Percentiles rank a stretch among this genome's conserved stretches.
Evolutionary conservation across 2,888 invertebrate genomes (phyloP).

Genomic region (Palloptera scutellata): DNA sequence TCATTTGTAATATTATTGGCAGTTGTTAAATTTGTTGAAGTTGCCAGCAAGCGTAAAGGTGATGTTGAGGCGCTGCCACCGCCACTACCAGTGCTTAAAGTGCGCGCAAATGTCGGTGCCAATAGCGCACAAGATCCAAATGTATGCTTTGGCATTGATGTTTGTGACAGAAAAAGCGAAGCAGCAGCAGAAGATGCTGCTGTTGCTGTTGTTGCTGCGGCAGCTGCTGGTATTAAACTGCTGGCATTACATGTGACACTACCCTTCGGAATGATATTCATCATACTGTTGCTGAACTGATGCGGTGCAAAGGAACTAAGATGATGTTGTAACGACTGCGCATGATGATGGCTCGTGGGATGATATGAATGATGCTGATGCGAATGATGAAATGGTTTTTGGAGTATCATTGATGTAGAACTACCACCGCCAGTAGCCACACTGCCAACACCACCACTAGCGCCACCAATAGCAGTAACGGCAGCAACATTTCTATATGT

Average conservation of each 20-base stretch:
- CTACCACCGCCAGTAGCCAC: slow-evolving; percentile 33
- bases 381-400: slow-evolving; percentile 20
- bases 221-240: not conserved
- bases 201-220: not conserved
- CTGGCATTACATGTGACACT: not conserved
- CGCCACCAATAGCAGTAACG: not conserved
- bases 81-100: slow-evolving; percentile 26
- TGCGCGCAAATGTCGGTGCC: slow-evolving; percentile 53
- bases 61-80: slow-evolving; percentile 23
- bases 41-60: slow-evolving; percentile 39
- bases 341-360: slow-evolving; percentile 13
- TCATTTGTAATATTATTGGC: slow-evolving; percentile 20
- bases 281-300: not conserved
- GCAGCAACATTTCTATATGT: slow-evolving; percentile 11
- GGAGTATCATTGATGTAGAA: slow-evolving; percentile 16
- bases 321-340: slow-evolving; percentile 4
- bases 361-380: not conserved
- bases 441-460: not conserved
- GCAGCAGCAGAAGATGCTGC: slow-evolving; percentile 30
- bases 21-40: slow-evolving; percentile 35
- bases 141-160: slow-evolving; percentile 57
- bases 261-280: too few relatives aligned
- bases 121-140: slow-evolving; percentile 60
- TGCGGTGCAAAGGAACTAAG: slow-evolving; percentile 13
- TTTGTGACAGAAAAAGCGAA: slow-evolving; percentile 48